Conservation (phyloP, 2,888 invertebrate genomes). For the Cerastis leucographa region DNA sequence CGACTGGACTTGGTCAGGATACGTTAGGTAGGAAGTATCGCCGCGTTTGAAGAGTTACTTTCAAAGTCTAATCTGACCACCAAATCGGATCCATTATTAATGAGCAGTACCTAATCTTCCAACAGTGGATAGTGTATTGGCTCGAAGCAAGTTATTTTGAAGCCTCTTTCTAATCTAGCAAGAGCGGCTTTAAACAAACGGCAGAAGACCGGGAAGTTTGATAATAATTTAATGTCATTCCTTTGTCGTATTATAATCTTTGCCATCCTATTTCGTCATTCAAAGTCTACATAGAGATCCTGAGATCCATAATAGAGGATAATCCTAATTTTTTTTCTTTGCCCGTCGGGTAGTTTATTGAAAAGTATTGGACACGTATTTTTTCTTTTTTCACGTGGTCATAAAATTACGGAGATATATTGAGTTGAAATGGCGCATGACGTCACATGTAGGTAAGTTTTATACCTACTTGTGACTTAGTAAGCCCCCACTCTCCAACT, state of each 20-base stretch:
- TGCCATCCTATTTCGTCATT: background rate
- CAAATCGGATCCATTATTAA: background rate
- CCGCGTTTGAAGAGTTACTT: background rate
- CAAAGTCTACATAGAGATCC: background rate
- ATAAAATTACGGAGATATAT: too few species aligned
- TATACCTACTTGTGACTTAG: too few species aligned
- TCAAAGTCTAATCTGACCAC: background rate
- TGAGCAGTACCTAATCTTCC: background rate
- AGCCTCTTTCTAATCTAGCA: background rate
- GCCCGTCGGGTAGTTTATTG: too few species aligned
- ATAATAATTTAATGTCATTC: background rate
- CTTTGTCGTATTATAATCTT: background rate
- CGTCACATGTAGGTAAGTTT: too few species aligned
- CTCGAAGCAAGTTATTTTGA: background rate
- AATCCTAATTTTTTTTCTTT: too few species aligned
- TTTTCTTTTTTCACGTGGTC: too few species aligned
- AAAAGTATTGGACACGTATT: too few species aligned
- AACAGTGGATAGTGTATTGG: background rate
- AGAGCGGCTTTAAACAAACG: background rate
- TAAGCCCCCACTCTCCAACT: too few species aligned
- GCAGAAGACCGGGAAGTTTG: background rate
- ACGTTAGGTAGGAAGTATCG: background rate
- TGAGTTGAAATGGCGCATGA: too few species aligned
- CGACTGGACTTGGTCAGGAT: background rate
- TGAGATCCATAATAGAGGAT: background rate